Evolutionary conservation across 2,797 vertebrate genomes (phyloP).

Genomic region (Linurgus olivaceus): DNA sequence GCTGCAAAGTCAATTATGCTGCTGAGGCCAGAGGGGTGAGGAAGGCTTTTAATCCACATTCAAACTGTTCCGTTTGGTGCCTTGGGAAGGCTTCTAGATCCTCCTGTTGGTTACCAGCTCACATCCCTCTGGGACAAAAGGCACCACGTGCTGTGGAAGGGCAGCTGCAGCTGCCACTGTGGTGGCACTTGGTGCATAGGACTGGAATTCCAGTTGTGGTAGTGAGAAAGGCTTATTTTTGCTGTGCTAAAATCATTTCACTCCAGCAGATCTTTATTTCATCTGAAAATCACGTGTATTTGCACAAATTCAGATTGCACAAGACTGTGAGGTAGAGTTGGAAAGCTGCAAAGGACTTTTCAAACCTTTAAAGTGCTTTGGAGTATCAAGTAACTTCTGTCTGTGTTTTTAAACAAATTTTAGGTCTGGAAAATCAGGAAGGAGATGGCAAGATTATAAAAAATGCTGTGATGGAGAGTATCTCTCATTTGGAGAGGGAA

Average conservation of each 20-base stretch:
- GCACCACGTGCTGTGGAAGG: not conserved
- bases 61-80: not conserved
- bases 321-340: not conserved
- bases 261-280: not conserved
- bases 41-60: not conserved
- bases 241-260: not conserved
- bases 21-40: not conserved
- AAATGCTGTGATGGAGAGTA: not conserved
- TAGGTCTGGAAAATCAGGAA: not conserved
- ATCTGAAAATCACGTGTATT: not conserved
- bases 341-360: not conserved
- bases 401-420: not conserved
- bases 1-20: not conserved
- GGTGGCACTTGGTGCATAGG: not conserved
- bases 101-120: not conserved
- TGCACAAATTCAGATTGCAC: not conserved
- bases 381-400: not conserved
- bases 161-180: not conserved
- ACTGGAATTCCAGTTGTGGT: not conserved
- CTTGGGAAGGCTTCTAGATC: not conserved
- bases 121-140: not conserved
- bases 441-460: not conserved
- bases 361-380: not conserved
- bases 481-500: not conserved
- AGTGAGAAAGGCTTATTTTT: not conserved